Percentiles rank a stretch among this genome's conserved stretches.
Evolutionary conservation across 2,888 invertebrate species (phyloP).

Genomic region (Neria commutata): DNA sequence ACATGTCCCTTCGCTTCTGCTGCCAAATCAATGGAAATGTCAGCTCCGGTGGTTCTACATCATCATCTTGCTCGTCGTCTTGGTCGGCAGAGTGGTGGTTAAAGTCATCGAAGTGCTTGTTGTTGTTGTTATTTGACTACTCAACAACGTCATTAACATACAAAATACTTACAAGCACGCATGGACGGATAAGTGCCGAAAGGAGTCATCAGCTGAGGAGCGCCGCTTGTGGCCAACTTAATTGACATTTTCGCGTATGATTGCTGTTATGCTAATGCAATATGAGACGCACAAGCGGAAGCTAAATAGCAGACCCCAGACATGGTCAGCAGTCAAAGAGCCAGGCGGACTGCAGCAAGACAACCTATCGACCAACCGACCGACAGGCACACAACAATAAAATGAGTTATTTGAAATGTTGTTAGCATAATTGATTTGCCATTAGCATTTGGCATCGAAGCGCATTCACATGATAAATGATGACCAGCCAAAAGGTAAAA

Average conservation of each 20-base stretch:
- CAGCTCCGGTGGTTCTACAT: conserved; percentile 8
- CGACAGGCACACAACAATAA: neutral
- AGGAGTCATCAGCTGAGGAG: neutral
- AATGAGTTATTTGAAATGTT: neutral
- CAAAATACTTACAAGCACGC: neutral
- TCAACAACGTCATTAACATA: conserved; percentile 12
- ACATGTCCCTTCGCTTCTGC: neutral
- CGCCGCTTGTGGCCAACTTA: conserved; percentile 32
- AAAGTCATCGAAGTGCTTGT: neutral
- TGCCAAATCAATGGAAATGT: neutral
- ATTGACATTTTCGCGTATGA: conserved; percentile 59
- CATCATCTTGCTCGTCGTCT: neutral
- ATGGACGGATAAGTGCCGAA: neutral
- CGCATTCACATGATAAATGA: neutral
- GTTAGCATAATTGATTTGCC: neutral
- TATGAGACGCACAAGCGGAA: conserved; percentile 2
- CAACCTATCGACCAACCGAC: too few species aligned
- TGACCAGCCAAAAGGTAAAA: neutral
- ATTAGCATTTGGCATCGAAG: neutral
- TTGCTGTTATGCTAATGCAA: conserved; percentile 53
- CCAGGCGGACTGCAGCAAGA: too few species aligned
- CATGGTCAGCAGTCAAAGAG: neutral
- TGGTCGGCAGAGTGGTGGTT: neutral
- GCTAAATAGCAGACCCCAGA: neutral
- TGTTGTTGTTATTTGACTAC: conserved; percentile 17